These are phyloP conservation scores for Amphipyra berbera DNA, from an alignment of 2,888 invertebrate species.

Conservation along the genomic window DNA sequence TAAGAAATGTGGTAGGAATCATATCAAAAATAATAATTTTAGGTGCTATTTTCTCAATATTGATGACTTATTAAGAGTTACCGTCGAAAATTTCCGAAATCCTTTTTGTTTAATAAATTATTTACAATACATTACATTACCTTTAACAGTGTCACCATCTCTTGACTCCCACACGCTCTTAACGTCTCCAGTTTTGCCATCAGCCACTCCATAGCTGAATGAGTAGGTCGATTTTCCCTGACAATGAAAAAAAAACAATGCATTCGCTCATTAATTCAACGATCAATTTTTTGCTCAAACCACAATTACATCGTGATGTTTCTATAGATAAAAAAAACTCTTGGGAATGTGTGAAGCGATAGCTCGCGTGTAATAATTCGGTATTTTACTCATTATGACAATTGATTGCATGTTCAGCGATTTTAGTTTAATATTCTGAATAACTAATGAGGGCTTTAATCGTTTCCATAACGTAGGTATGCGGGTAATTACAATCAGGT, in stretches of 20 bases:
- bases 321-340: constrained; percentile 63
- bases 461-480: constrained; percentile 80
- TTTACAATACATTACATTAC: constrained; percentile 62
- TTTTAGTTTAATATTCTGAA: constrained; percentile 83
- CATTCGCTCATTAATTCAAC: constrained; percentile 59
- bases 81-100: neutral
- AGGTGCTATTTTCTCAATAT: too few species aligned
- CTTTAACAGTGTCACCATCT: constrained; percentile 90
- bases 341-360: constrained; percentile 78
- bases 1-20: too few species aligned
- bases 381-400: constrained; percentile 81
- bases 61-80: too few species aligned
- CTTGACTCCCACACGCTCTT: constrained; percentile 91
- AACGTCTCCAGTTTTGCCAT: constrained; percentile 90
- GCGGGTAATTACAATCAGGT: constrained; percentile 72
- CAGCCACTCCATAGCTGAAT: constrained; percentile 91
- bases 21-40: too few species aligned
- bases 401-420: constrained; percentile 78
- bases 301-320: constrained; percentile 67
- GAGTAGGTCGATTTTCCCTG: constrained; percentile 90
- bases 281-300: constrained; percentile 61
- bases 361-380: constrained; percentile 81
- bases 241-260: constrained; percentile 64
- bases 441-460: constrained; percentile 78
- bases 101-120: neutral